Base-by-base conservation (phyloP, 2,797 vertebrate species). In the Brachymystax lenok region DNA sequence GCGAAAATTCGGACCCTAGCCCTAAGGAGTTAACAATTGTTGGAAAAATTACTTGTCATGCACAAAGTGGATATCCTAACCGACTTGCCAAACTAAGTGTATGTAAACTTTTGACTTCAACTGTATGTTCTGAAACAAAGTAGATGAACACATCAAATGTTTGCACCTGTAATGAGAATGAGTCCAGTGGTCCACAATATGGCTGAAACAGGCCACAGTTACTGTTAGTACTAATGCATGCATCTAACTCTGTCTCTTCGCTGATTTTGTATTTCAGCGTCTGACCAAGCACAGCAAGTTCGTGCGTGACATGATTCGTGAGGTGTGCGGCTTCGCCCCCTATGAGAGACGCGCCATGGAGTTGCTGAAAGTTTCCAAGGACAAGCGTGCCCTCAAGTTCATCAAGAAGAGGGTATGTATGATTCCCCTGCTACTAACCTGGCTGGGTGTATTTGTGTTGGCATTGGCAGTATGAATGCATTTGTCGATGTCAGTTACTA, bases 271-370 rank as follows among this genome's bases (percentile, higher is more conserved):
- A 27, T 56, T 19, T 0, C 75, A 99, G 98, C 96, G 95, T 80
- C 93, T 99, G 88, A 99, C 98, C 88, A 99, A 99, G 85, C 98
- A 99, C 91, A 97, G 96, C 79, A 98, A 99, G 91, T 99, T 98
- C 81, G 95, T 98, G 74, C 93, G 96, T 0, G 97, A 99, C 90
- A 96, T 96, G 95, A 99, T 98, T 89, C 94, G 97, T 1, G 97
- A 98, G 50, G 97, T 99, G 70, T 99, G 97, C 0, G 97, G 97
- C 52, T 98, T 98, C 1, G 96, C 97, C 0, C 97, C 97, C 0
- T 99, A 98, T 0, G 97, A 99, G 89, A 95, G 95, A 66, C 92
- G 97, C 0, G 97, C 98, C 3, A 98, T 99, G 97, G 97, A 99
- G 85, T 76, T 99, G 94, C 93, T 99, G 78, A 99, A 99, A 77